Percentiles rank a stretch among this genome's conserved stretches.
These are phyloP conservation scores for Hyalella azteca DNA, from an alignment of 2,888 invertebrate genomes.

Conservation along the genomic window DNA sequence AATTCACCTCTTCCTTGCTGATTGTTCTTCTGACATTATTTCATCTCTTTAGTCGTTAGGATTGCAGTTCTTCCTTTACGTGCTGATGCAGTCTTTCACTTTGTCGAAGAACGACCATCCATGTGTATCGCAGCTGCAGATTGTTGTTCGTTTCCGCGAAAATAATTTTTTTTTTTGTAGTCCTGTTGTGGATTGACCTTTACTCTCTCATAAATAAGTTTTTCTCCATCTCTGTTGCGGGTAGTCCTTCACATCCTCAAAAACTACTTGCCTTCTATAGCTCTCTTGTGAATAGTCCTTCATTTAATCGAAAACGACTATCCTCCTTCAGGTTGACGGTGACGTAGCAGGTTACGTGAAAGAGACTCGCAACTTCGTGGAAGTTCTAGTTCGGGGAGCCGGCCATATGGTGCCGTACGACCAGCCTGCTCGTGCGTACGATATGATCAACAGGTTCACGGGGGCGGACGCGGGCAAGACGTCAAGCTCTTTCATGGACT, in stretches of 20 bases:
- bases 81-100: no score
- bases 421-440: constrained; percentile 78
- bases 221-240: background rate
- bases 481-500: background rate
- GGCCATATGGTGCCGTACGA: constrained; percentile 84
- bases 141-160: no score
- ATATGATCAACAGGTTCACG: constrained; percentile 75
- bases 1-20: no score
- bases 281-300: no score
- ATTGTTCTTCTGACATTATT: no score
- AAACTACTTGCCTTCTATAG: background rate
- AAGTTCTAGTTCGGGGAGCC: constrained; percentile 77
- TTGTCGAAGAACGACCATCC: no score
- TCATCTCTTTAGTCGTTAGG: no score
- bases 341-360: constrained; percentile 78
- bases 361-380: constrained; percentile 74
- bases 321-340: constrained; percentile 64
- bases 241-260: background rate
- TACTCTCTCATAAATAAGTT: background rate
- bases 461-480: constrained; percentile 64
- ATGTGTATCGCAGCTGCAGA: no score
- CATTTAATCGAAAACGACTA: no score
- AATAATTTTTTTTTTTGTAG: no score
- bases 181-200: no score
- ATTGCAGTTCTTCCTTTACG: no score